Conservation (phyloP, 2,797 vertebrate species). For the Gymnopithys bicolor region DNA sequence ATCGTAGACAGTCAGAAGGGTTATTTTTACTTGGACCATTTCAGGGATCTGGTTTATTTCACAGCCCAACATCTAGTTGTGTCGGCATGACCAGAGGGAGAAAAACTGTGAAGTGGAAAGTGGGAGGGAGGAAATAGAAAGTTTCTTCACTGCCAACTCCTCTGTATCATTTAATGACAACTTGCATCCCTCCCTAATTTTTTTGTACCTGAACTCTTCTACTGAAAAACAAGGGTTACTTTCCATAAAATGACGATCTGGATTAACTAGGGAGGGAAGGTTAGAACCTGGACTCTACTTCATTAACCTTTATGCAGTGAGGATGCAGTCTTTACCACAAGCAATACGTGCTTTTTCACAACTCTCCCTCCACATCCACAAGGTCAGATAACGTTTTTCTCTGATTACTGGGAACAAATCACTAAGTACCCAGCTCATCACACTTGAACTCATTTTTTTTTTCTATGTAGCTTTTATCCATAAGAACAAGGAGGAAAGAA, state of each 20-base stretch:
- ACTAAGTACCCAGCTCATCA: neutral
- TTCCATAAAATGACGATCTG: neutral
- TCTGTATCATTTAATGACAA: slow-evolving; percentile 15
- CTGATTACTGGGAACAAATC: neutral
- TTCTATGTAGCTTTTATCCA: neutral
- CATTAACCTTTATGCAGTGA: neutral
- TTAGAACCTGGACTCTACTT: neutral
- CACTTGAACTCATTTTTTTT: neutral
- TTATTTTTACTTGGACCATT: slow-evolving; percentile 30
- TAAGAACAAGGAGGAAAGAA: neutral
- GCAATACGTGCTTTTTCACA: neutral
- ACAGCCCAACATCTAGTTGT: slow-evolving; percentile 20
- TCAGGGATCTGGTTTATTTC: slow-evolving; percentile 31
- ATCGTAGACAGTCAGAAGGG: neutral
- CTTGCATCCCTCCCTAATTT: neutral
- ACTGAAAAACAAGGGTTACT: neutral
- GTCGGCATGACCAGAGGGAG: slow-evolving; percentile 17
- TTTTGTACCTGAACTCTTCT: neutral
- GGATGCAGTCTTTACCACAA: neutral
- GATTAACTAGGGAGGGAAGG: neutral
- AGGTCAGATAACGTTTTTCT: slow-evolving; percentile 15
- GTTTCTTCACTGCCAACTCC: slow-evolving; percentile 2
- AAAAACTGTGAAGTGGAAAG: slow-evolving; percentile 37
- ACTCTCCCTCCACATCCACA: neutral
- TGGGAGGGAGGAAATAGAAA: slow-evolving; percentile 46